These are phyloP conservation scores for Oppia nitens DNA, from an alignment of 1,140 invertebrate species.

Conservation along the genomic window DNA sequence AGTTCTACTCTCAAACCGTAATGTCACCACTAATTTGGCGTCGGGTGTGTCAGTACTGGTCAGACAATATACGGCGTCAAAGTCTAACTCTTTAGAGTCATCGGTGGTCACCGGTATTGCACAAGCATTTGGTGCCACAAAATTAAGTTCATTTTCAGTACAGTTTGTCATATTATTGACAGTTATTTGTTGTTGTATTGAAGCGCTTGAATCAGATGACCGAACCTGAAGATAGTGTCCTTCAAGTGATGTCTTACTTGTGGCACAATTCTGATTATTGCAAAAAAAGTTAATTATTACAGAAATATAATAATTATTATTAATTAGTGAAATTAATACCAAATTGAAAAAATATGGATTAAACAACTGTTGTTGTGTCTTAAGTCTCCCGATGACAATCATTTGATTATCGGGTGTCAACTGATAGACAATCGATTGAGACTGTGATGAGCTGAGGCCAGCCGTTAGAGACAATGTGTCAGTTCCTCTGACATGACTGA, in stretches of 20 bases:
- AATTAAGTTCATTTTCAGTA: neutral
- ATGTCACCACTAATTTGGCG: neutral
- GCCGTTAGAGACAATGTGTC: slow-evolving; percentile 2
- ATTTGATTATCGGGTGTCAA: slow-evolving; percentile 11
- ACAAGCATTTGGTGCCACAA: neutral
- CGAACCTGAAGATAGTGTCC: slow-evolving; percentile 10
- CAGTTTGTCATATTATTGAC: slow-evolving; percentile 2
- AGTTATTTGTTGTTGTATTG: neutral
- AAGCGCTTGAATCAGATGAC: neutral
- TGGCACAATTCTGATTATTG: slow-evolving; percentile 4
- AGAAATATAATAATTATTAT: no score
- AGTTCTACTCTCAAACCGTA: neutral
- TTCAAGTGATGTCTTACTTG: slow-evolving; percentile 1
- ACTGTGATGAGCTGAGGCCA: neutral
- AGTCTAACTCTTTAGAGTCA: neutral
- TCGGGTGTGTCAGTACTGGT: neutral
- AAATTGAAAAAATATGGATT: slow-evolving; percentile 12
- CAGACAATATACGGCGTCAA: neutral
- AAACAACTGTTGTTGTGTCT: neutral
- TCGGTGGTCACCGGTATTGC: neutral
- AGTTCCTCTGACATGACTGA: slow-evolving; percentile 10
- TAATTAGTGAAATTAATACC: neutral
- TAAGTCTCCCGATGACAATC: slow-evolving; percentile 6
- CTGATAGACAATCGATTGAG: slow-evolving; percentile 7
- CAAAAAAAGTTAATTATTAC: neutral